Evolutionary conservation across 2,797 vertebrate species (phyloP).

Genomic region (Orestias chungarensis): DNA sequence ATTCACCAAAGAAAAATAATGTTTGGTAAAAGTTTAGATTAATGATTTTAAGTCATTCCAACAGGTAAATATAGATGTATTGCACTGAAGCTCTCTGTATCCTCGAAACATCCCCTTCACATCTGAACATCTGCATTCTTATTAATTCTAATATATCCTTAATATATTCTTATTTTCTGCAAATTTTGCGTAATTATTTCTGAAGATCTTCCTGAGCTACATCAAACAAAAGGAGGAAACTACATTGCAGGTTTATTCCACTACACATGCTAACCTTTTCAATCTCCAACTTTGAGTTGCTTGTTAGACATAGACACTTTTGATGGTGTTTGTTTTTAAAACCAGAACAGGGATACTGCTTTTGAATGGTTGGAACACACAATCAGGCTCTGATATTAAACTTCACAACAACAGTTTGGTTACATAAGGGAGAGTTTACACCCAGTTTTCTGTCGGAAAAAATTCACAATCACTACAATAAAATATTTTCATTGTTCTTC

Average conservation of each 20-base stretch:
- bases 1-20: too few species aligned
- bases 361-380: slow-evolving; percentile 11
- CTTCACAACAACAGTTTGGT: slow-evolving; percentile 17
- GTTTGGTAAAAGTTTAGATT: too few species aligned
- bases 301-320: not conserved
- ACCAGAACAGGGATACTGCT: not conserved
- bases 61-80: too few species aligned
- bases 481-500: slow-evolving; percentile 8
- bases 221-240: not conserved
- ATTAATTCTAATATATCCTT: too few species aligned
- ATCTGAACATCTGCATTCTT: too few species aligned
- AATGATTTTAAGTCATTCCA: too few species aligned
- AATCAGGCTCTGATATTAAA: slow-evolving; percentile 31
- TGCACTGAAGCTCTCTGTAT: too few species aligned
- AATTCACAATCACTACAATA: not conserved
- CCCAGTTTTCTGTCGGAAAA: not conserved
- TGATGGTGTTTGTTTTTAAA: not conserved
- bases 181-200: too few species aligned
- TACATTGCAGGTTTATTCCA: not conserved
- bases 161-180: too few species aligned
- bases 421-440: not conserved
- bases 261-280: not conserved
- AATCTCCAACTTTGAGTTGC: not conserved
- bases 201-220: too few species aligned
- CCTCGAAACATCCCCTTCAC: too few species aligned